Evolutionary conservation across 1,140 invertebrate species (phyloP).

Genomic region (Thaumetopoea pityocampa): DNA sequence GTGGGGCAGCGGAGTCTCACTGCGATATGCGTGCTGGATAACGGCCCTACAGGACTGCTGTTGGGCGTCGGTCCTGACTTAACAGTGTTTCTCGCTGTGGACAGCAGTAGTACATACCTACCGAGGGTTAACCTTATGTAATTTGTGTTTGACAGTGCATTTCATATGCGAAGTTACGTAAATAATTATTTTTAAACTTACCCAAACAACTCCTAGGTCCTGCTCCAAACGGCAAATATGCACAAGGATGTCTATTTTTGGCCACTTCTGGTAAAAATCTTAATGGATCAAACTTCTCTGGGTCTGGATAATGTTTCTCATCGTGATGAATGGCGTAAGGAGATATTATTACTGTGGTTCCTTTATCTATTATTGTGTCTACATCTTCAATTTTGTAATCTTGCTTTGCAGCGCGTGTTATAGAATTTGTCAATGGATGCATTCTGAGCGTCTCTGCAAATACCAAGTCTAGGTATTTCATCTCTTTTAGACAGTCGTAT

Average conservation of each 20-base stretch:
- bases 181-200: constrained; percentile 21
- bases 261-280: constrained; percentile 62
- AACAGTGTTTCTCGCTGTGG: no score
- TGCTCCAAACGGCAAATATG: constrained; percentile 76
- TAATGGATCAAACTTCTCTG: constrained; percentile 78
- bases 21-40: no score
- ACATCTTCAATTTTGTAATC: constrained; percentile 71
- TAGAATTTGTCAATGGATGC: constrained; percentile 57
- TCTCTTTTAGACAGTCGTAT: constrained; percentile 49
- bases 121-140: no score
- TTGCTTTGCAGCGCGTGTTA: constrained; percentile 5
- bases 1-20: no score
- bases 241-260: constrained; percentile 47
- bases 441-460: constrained; percentile 75
- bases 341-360: constrained; percentile 28
- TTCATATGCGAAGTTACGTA: no score
- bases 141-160: no score
- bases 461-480: constrained; percentile 52
- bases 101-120: no score
- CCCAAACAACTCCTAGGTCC: constrained; percentile 78
- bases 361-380: constrained; percentile 67
- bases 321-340: constrained; percentile 30
- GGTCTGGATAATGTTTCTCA: constrained; percentile 41
- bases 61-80: no score
- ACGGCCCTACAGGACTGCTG: no score